Base-by-base conservation (phyloP, 2,888 invertebrate genomes). In the Coleophora deauratella region DNA sequence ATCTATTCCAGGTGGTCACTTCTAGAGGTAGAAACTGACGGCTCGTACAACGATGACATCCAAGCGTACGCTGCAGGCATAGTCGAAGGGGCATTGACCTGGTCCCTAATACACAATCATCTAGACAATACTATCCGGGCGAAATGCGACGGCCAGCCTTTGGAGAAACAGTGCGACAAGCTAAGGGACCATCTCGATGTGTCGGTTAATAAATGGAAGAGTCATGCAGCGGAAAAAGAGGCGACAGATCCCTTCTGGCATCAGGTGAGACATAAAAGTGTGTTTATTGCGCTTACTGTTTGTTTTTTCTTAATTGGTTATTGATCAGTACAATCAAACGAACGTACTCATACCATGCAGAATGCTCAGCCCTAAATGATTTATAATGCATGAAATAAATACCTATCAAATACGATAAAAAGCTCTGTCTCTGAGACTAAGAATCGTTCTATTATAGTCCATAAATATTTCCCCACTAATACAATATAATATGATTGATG, bases 11-110 rank as follows among this genome's bases (percentile, higher is more conserved):
- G 95, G 42, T 95, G 95, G 95, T 91, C 93, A 12, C 88, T 90
- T 52, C 78, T 96, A 44, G 94, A 95, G 79, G 89, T 96, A 35
- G 91, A 93, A 76, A 94, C 95, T 0, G 90, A 91, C 52, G 82
- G 87, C 15, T 85, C 87, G 3, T 93, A 91, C 70, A 89, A 91
- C 1, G 95, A 96, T 67, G 88, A 89, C 55, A 88, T 93, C 34
- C 96, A 96, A 79, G 95, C 95, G 0, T 95, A 91, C 69, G 92
- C 93, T 1, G 96, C 96, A 1, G 97, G 97, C 4, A 86, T 93
- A 33, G 87, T 93, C 0, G 96, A 97, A 72, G 96, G 95, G 0
- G 90, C 91, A 14, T 72, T 95, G 3, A 94, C 96, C 9, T 92
- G 92, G 90, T 91, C 91, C 47, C 85, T 93, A 42, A 94, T 96